These are phyloP conservation scores for Clivina fossor DNA, from an alignment of 2,888 invertebrate species.

Conservation along the genomic window DNA sequence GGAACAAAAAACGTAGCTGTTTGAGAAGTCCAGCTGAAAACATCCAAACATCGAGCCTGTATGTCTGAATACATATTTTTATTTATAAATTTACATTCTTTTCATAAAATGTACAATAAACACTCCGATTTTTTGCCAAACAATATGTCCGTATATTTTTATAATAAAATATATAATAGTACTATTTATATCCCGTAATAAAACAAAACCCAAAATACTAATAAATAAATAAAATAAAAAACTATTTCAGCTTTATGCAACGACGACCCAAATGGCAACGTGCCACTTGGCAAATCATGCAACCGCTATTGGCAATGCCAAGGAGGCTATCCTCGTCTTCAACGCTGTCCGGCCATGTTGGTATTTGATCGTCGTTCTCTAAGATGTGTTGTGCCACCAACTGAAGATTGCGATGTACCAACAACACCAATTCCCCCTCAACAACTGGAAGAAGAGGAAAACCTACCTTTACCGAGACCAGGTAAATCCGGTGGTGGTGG, in stretches of 20 bases:
- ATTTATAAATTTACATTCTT: too few relatives aligned
- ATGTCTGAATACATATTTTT: too few relatives aligned
- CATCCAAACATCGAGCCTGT: too few relatives aligned
- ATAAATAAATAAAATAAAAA: too few relatives aligned
- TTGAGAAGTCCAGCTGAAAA: too few relatives aligned
- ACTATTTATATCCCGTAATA: too few relatives aligned
- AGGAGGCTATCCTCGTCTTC: constrained; percentile 88
- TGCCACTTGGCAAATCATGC: constrained; percentile 88
- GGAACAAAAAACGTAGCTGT: too few relatives aligned
- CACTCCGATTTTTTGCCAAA: too few relatives aligned
- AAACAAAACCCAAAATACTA: too few relatives aligned
- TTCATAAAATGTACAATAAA: too few relatives aligned
- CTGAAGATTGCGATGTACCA: constrained; percentile 85
- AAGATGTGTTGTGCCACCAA: constrained; percentile 85
- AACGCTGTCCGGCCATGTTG: constrained; percentile 87
- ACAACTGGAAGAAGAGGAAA: constrained; percentile 56
- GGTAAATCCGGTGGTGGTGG: constrained; percentile 43
- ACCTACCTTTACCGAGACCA: constrained; percentile 49
- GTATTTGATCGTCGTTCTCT: constrained; percentile 81
- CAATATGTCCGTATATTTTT: too few relatives aligned
- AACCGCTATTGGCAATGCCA: constrained; percentile 94
- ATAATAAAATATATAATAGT: too few relatives aligned
- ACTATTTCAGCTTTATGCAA: constrained; percentile 82
- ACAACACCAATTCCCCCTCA: constrained; percentile 70
- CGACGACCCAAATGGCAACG: constrained; percentile 88